Evolutionary conservation across 2,888 invertebrate species (phyloP), one percentile per base, ranked within the genome.

Genomic region (Xestia rhomboidea): DNA sequence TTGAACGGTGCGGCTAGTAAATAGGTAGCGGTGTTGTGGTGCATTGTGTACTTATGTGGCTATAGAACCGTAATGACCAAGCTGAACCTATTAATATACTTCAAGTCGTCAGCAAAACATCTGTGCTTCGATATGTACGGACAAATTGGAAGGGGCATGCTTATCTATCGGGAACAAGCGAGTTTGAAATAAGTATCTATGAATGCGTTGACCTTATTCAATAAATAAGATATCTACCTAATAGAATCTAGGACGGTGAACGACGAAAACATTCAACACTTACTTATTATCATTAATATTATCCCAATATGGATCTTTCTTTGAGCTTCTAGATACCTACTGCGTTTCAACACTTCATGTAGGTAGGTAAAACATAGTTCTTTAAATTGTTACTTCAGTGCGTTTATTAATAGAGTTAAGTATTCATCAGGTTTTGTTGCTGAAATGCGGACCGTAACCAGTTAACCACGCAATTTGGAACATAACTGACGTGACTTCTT

Each of bases 11-110:
- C 13, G 41, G 51, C 11, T 24, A 41, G 68, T 62, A 49, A 46
- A 54, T 67, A n/a, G n/a, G n/a, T n/a, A 82, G 63, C 67, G 68
- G 83, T 71, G n/a, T 15, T 54, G 70, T 67, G 84, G 44, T 60
- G 72, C 24, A 76, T 62, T 57, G 27, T 18, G 41, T 4, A 34
- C 2, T 4, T 46, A 68, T 44, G 27, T 44, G 27, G 57, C 8
- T 66, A 49, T 21, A 38, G 30, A 38, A 79, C 38, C 24, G 75
- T 64, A 51, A 67, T 68, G 15, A 27, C 63, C 54, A 60, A 75
- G n/a, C 44, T 30, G 60, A 30, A 41, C 49, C 27, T 13, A 54
- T 4, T 54, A n/a, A n/a, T 67, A n/a, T 27, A 18, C 15, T 72
- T 62, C n/a, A 8, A 62, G 27, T 24, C 21, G 24, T 24, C 44